phyloP scores from a whole-genome alignment of 1,140 invertebrate genomes.

The Drosophila bocki region DNA sequence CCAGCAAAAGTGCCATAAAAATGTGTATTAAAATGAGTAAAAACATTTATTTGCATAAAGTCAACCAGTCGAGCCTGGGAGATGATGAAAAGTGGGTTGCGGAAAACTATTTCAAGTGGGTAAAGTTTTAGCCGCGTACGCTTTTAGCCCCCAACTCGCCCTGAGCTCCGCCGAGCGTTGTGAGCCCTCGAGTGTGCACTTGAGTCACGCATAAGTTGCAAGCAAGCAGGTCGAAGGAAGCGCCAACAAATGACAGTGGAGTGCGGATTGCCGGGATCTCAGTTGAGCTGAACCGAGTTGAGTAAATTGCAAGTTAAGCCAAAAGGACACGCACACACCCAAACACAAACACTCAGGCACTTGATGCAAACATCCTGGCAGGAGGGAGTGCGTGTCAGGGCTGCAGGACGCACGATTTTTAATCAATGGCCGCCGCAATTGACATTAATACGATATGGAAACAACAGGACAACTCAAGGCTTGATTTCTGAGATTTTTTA shows the following conservation, averaged over 20 bases:
- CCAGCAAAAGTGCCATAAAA: conserved; percentile 79
- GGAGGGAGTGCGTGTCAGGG: conserved; percentile 42
- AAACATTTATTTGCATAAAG: conserved; percentile 83
- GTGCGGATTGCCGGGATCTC: conserved; percentile 31
- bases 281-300: conserved; percentile 8
- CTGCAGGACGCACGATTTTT: conserved; percentile 37
- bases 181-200: conserved; percentile 76
- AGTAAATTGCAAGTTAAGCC: conserved; percentile 79
- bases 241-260: conserved; percentile 71
- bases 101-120: conserved; percentile 78
- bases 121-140: conserved; percentile 81
- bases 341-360: conserved; percentile 23
- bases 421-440: conserved; percentile 35
- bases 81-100: conserved; percentile 40
- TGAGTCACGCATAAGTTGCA: conserved; percentile 82
- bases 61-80: conserved; percentile 41
- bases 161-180: not conserved
- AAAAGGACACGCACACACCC: conserved; percentile 68
- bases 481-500: not conserved
- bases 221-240: conserved; percentile 72
- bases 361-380: conserved; percentile 13
- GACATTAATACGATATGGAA: conserved; percentile 34
- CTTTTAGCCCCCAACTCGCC: conserved; percentile 51
- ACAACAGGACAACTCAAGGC: not conserved
- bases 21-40: conserved; percentile 84